phyloP scores from a whole-genome alignment of 2,113 vertebrate genomes.

The Paramisgurnus dabryanus region DNA sequence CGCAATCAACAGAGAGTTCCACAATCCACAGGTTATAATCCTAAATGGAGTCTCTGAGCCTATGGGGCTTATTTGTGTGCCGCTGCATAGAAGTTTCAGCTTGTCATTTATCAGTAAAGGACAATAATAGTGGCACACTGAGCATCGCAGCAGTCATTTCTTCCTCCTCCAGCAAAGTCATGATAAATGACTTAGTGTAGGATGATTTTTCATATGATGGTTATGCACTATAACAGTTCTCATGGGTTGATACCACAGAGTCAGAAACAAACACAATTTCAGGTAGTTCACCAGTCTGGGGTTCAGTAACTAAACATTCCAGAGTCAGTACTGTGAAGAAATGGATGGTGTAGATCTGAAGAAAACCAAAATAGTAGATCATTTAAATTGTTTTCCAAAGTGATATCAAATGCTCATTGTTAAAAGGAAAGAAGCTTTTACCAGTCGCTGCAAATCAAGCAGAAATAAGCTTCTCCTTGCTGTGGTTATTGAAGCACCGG shows the following conservation, averaged over 20 bases:
- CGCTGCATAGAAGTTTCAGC: slow-evolving; percentile 57
- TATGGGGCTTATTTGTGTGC: slow-evolving; percentile 53
- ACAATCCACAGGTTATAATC: slow-evolving; percentile 41
- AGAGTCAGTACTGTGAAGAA: background rate
- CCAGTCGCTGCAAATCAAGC: background rate
- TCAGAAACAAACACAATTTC: slow-evolving; percentile 1
- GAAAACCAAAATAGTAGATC: background rate
- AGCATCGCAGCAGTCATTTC: slow-evolving; percentile 48
- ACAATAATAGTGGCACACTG: slow-evolving; percentile 61
- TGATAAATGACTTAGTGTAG: slow-evolving; percentile 59
- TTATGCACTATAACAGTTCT: slow-evolving; percentile 28
- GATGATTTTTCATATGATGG: slow-evolving; percentile 43
- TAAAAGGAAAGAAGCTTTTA: slow-evolving; percentile 10
- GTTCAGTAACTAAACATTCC: background rate
- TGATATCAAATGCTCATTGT: background rate
- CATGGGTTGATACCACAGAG: slow-evolving; percentile 5
- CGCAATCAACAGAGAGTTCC: slow-evolving; percentile 55
- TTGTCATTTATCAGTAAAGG: slow-evolving; percentile 57
- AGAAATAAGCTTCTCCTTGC: background rate
- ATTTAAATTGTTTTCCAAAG: background rate
- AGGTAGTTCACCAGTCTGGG: background rate
- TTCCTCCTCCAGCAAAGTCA: slow-evolving; percentile 58
- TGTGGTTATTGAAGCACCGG: background rate
- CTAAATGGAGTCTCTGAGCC: slow-evolving; percentile 47
- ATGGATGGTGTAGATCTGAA: background rate